These are phyloP conservation scores for Patiria miniata DNA, from an alignment of 35 echinoderm and acorn worm species.

Conservation along the genomic window DNA sequence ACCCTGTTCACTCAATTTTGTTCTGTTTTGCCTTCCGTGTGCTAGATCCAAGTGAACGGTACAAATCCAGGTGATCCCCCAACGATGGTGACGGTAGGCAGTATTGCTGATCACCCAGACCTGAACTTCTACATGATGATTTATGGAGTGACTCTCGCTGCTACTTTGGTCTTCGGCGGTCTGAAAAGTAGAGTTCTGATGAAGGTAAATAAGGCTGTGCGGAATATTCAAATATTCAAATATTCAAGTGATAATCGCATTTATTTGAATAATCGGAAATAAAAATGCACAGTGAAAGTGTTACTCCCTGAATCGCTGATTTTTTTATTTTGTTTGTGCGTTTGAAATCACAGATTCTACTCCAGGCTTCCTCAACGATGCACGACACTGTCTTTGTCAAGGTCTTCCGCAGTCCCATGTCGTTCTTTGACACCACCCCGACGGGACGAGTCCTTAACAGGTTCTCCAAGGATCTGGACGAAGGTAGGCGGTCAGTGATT, in stretches of 20 bases:
- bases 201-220: conserved; percentile 67
- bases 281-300: background rate
- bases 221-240: too few species aligned
- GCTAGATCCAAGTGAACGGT: background rate
- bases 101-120: conserved; percentile 54
- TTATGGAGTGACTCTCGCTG: conserved; percentile 75
- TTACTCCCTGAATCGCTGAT: background rate
- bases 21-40: too few species aligned
- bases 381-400: conserved; percentile 91
- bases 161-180: conserved; percentile 68
- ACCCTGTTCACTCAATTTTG: too few species aligned
- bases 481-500: conserved; percentile 55
- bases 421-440: conserved; percentile 96
- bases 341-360: conserved; percentile 65
- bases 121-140: conserved; percentile 75
- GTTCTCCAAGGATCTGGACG: conserved; percentile 96
- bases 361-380: conserved; percentile 83
- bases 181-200: conserved; percentile 82
- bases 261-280: background rate
- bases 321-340: too few species aligned
- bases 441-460: conserved; percentile 87
- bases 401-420: conserved; percentile 91
- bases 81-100: background rate
- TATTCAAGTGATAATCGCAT: background rate
- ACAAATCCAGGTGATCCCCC: background rate